Evolutionary conservation across 2,888 invertebrate species (phyloP).

Genomic region (Apamea anceps): DNA sequence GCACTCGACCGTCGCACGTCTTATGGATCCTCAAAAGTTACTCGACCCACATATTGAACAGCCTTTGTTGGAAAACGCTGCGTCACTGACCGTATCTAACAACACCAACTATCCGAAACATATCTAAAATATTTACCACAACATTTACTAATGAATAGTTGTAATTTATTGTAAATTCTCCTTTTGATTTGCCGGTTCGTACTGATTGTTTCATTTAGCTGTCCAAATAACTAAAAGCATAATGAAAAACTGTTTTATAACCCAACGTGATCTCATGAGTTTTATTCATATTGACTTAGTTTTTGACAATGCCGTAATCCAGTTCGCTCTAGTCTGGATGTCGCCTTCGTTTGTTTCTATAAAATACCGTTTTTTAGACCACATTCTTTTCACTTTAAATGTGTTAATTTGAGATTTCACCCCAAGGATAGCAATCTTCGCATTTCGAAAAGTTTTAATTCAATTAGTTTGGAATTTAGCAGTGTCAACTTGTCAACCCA

Average conservation of each 20-base stretch:
- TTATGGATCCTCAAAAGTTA: conserved; percentile 73
- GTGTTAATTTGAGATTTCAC: not conserved
- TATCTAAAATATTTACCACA: conserved; percentile 46
- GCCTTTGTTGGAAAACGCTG: conserved; percentile 66
- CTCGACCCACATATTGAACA: conserved; percentile 73
- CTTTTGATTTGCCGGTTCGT: not conserved
- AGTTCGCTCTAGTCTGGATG: not conserved
- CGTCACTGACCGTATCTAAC: conserved; percentile 64
- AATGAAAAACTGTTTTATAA: not conserved
- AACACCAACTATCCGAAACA: conserved; percentile 35
- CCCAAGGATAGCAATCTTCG: not conserved
- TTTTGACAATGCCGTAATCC: not conserved
- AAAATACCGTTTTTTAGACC: not conserved
- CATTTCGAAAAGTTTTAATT: conserved; percentile 27
- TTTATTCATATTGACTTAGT: conserved; percentile 4
- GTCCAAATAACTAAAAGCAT: not conserved
- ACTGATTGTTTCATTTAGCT: conserved; percentile 8
- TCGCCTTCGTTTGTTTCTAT: not conserved
- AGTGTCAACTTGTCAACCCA: not conserved
- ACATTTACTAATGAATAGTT: conserved; percentile 43
- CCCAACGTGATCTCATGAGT: conserved; percentile 1
- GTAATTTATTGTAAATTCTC: conserved; percentile 4
- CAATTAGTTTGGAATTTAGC: conserved; percentile 14
- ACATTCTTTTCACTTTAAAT: conserved; percentile 7
- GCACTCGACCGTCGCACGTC: conserved; percentile 65